These are phyloP conservation scores for Phoxinus dragarum DNA, from an alignment of 2,797 vertebrate species.

Conservation along the genomic window DNA sequence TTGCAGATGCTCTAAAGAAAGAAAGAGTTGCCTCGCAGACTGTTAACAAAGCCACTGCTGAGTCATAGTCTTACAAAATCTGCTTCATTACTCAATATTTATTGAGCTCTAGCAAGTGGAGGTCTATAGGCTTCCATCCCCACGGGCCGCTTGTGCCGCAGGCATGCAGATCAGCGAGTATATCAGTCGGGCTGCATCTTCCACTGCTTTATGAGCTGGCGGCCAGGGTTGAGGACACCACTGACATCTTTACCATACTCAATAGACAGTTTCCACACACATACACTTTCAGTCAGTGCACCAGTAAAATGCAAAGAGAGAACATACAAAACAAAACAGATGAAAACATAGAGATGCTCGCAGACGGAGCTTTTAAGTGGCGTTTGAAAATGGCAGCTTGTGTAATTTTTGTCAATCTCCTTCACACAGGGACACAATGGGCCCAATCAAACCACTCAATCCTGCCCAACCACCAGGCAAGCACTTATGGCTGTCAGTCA, in stretches of 20 bases:
- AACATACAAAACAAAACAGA: constrained; percentile 46
- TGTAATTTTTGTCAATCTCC: constrained; percentile 80
- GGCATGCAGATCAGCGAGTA: constrained; percentile 64
- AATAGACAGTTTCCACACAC: neutral
- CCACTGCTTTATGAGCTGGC: neutral
- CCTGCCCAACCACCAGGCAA: constrained; percentile 68
- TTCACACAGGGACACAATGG: constrained; percentile 75
- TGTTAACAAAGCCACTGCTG: constrained; percentile 55
- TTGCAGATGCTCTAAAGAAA: constrained; percentile 28
- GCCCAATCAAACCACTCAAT: constrained; percentile 66
- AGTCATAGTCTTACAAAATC: constrained; percentile 52
- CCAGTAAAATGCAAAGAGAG: constrained; percentile 20
- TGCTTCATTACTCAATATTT: constrained; percentile 63
- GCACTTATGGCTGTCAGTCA: constrained; percentile 71
- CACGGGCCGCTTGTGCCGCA: constrained; percentile 50
- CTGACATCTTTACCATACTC: constrained; percentile 11
- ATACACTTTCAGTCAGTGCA: neutral
- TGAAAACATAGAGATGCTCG: constrained; percentile 46
- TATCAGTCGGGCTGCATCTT: constrained; percentile 17
- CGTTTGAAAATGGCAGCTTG: constrained; percentile 73
- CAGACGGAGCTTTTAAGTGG: constrained; percentile 58
- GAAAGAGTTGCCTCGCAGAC: constrained; percentile 32
- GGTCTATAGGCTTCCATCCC: constrained; percentile 53
- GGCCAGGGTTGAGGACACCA: neutral
- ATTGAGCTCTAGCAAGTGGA: constrained; percentile 56